Conservation (phyloP, 2,113 vertebrate genomes). For the Castor canadensis region DNA sequence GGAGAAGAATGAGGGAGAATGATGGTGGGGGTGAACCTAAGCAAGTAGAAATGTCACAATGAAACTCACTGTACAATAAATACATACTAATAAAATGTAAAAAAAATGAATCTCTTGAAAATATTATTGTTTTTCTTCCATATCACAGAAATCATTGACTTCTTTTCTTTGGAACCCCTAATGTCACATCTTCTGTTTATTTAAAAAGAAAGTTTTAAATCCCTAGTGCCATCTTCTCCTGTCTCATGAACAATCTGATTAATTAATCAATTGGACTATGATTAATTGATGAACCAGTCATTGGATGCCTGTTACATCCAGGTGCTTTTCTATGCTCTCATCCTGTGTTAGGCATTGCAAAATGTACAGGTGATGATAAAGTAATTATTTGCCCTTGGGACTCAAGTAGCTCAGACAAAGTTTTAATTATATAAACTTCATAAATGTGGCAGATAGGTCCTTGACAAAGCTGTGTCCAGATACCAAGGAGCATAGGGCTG, state of each 20-base stretch:
- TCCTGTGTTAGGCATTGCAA: not conserved
- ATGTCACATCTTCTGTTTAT: not conserved
- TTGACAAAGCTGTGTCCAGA: not conserved
- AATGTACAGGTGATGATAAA: not conserved
- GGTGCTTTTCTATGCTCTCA: not conserved
- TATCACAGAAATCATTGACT: not conserved
- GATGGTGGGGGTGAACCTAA: too few relatives aligned
- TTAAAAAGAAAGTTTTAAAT: not conserved
- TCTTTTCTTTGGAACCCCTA: not conserved
- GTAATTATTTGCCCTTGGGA: not conserved
- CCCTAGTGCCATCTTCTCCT: not conserved
- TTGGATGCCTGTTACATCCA: not conserved
- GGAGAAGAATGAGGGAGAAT: too few relatives aligned
- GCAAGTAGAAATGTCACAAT: too few relatives aligned
- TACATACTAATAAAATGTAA: too few relatives aligned
- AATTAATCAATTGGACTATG: not conserved
- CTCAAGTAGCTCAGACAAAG: not conserved
- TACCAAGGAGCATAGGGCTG: not conserved
- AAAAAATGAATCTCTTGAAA: constrained; percentile 6
- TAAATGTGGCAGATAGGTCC: not conserved
- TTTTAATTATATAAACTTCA: not conserved
- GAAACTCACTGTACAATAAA: too few relatives aligned
- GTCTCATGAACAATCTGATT: not conserved
- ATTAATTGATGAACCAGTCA: not conserved
- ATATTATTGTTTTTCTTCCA: not conserved